Evolutionary conservation across 2,797 vertebrate genomes (phyloP), one percentile per base, ranked within the genome.

Genomic region (Cheirogaleus major): DNA sequence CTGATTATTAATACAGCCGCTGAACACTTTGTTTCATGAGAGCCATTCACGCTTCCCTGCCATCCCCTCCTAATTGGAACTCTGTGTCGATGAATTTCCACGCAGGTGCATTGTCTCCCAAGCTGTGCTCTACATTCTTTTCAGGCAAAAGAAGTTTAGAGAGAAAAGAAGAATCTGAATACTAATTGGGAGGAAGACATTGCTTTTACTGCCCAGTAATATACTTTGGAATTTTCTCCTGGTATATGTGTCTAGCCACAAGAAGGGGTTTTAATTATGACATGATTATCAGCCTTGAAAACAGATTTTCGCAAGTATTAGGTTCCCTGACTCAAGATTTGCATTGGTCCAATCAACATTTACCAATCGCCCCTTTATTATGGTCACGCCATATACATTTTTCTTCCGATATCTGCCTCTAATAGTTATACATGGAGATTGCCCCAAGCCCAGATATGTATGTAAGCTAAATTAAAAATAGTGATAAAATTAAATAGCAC

Each of bases 1-100:
- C 84, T 98, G 98, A 96, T 98, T 98, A 97, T 98, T 98, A 98
- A 98, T 98, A 93, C 9, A 18, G 96, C 95, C 15, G 17, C 88
- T 89, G 82, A 97, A 98, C 95, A 72, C 59, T 87, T 95, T 95
- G 89, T 95, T 98, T 98, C 91, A 11, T 27, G 80, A 98, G 85
- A 98, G 84, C 82, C 22, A 5, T 86, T 96, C 93, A n/a, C 7
- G 89, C 97, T 98, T 97, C 81, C 4, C 79, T 93, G 93, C 55
- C 73, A 52, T 98, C 96, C 70, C 82, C 90, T 85, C 88, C 95
- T 96, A 97, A 97, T 57, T 96, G 92, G 92, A 96, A 96, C 91
- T 96, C 97, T 57, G n/a, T 73, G 80, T 89, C 35, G 38, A 70
- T 83, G 59, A 90, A 91, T 97, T 97, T 97, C 88, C 79, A 61